Conservation (phyloP, 64 coral and sea anemone genomes). For the Hydrozoanthus tunicans region DNA sequence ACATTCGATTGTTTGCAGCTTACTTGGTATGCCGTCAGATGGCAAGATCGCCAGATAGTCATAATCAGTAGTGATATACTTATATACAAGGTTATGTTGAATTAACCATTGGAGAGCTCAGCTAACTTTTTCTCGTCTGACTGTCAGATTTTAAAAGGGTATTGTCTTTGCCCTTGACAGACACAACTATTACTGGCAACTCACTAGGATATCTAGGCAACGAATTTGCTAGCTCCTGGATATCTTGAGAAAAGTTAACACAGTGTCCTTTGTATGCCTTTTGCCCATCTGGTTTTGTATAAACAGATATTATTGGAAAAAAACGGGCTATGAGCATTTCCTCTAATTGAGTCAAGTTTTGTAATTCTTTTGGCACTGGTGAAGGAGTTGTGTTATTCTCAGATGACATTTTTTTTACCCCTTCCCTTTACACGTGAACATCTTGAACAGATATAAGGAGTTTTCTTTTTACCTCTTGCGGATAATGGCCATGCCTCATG, state of each 20-base stretch:
- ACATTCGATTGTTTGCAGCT: background rate
- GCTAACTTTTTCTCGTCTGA: background rate
- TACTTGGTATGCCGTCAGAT: background rate
- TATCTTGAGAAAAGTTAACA: background rate
- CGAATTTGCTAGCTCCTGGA: background rate
- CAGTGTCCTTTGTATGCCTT: background rate
- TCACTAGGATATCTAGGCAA: background rate
- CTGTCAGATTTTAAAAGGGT: background rate
- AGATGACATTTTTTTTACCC: background rate
- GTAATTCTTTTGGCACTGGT: background rate
- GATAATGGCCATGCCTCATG: conserved; percentile 2
- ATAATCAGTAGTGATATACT: background rate
- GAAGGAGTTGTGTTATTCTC: background rate
- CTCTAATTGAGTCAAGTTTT: background rate
- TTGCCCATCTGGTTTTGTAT: conserved; percentile 3
- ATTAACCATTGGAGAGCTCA: conserved; percentile 1
- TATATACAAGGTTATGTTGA: background rate
- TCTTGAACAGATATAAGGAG: background rate
- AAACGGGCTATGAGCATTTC: background rate
- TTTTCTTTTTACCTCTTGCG: background rate
- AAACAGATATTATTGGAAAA: conserved; percentile 1
- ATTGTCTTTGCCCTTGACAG: background rate
- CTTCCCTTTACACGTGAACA: background rate
- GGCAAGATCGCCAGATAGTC: background rate
- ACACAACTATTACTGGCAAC: conserved; percentile 10